Conservation (phyloP, 2,113 vertebrate species). For the Aspiorhynchus laticeps region DNA sequence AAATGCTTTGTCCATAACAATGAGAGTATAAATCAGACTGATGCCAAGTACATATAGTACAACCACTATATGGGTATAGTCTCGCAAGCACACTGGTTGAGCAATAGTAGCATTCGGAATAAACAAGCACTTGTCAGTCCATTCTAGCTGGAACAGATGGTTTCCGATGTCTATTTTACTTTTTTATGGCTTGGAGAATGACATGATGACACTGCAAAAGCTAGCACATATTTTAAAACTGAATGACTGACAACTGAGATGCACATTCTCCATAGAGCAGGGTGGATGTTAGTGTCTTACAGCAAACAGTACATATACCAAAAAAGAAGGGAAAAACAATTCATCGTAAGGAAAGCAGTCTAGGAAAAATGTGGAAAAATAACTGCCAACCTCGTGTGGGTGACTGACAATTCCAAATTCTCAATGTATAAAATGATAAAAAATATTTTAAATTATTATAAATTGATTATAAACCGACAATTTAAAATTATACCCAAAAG, state of each 20-base stretch:
- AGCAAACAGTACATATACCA: background rate
- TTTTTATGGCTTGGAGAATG: background rate
- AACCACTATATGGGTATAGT: background rate
- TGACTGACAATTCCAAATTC: background rate
- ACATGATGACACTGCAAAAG: slow-evolving; percentile 17
- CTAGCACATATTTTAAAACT: background rate
- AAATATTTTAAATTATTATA: no score
- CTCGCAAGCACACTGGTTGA: background rate
- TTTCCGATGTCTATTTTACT: background rate
- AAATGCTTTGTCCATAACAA: background rate
- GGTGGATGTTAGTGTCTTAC: background rate
- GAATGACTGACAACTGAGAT: background rate
- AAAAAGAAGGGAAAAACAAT: background rate
- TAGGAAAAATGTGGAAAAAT: background rate
- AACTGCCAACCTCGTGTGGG: background rate
- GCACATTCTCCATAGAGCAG: background rate
- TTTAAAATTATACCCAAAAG: no score
- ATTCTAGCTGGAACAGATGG: slow-evolving; percentile 20
- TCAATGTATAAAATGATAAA: no score
- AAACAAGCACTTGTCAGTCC: slow-evolving; percentile 1
- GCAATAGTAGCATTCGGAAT: background rate
- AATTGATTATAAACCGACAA: no score
- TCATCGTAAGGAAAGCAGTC: background rate
- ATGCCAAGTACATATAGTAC: background rate
- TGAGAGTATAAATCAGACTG: background rate